Percentiles rank a stretch among this genome's conserved stretches.
Evolutionary conservation across 1,140 invertebrate genomes (phyloP).

Genomic region (Drosophila carrolli): DNA sequence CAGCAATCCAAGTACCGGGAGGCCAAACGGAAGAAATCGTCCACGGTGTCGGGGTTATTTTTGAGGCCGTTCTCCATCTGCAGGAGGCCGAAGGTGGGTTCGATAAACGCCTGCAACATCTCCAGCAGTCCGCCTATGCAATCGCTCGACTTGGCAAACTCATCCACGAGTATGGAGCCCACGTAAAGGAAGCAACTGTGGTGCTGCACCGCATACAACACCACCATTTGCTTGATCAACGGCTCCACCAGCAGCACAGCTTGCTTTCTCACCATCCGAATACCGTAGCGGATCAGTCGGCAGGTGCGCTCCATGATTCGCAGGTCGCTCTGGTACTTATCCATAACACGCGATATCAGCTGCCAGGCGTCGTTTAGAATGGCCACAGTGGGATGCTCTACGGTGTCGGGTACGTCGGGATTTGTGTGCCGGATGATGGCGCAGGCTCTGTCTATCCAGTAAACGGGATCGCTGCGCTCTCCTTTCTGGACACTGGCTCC

Average conservation of each 20-base stretch:
- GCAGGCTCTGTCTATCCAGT: slow-evolving; percentile 96
- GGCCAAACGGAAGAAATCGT: slow-evolving; percentile 97
- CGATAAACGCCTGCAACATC: slow-evolving; percentile 95
- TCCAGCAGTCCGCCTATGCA: slow-evolving; percentile 91
- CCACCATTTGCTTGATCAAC: slow-evolving; percentile 94
- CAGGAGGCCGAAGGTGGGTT: slow-evolving; percentile 93
- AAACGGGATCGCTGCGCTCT: slow-evolving; percentile 90
- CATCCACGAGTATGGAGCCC: slow-evolving; percentile 97
- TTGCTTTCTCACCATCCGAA: slow-evolving; percentile 93
- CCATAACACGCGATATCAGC: slow-evolving; percentile 91
- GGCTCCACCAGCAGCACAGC: slow-evolving; percentile 91
- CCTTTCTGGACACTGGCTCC: slow-evolving; percentile 79
- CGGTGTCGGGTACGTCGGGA: slow-evolving; percentile 86
- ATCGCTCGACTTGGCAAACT: slow-evolving; percentile 89
- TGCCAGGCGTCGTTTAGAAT: slow-evolving; percentile 95
- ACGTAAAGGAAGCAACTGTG: slow-evolving; percentile 98
- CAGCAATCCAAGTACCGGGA: slow-evolving; percentile 94
- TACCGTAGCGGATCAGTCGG: slow-evolving; percentile 94
- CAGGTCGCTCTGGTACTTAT: slow-evolving; percentile 91
- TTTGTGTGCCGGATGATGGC: slow-evolving; percentile 94
- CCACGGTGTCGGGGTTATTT: slow-evolving; percentile 98
- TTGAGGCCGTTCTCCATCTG: slow-evolving; percentile 91
- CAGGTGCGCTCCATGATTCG: slow-evolving; percentile 96
- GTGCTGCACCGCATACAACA: slow-evolving; percentile 92
- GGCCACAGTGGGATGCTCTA: slow-evolving; percentile 92